Evolutionary conservation across 1,140 invertebrate genomes (phyloP).

Genomic region (Nymphalis io): DNA sequence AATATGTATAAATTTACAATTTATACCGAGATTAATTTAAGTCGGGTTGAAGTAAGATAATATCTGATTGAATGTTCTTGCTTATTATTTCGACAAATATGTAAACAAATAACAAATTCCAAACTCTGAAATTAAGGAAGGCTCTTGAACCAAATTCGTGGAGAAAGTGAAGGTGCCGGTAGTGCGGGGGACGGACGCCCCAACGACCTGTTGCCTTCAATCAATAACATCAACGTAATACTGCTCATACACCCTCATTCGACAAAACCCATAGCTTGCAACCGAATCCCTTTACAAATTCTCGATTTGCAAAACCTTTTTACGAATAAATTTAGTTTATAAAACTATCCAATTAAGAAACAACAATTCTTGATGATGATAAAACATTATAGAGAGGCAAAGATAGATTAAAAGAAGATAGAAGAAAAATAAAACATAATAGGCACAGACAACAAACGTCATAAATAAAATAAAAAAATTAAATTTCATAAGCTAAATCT

Average conservation of each 20-base stretch:
- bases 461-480: background rate
- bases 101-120: conserved; percentile 16
- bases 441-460: background rate
- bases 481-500: conserved; percentile 44
- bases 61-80: background rate
- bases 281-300: conserved; percentile 22
- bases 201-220: conserved; percentile 72
- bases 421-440: background rate
- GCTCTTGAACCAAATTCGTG: conserved; percentile 49
- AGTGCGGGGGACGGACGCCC: conserved; percentile 64
- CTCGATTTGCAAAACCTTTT: background rate
- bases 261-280: conserved; percentile 25
- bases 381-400: no score
- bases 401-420: no score
- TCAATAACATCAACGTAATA: conserved; percentile 66
- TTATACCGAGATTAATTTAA: no score
- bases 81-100: background rate
- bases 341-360: conserved; percentile 4
- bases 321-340: background rate
- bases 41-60: no score
- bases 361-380: background rate
- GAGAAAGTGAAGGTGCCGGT: conserved; percentile 63
- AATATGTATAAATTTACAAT: no score
- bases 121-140: conserved; percentile 40
- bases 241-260: conserved; percentile 30